Percentiles rank a stretch among this genome's conserved stretches.
phyloP scores from a whole-genome alignment of 2,888 invertebrate species.

The Brenthis hecate region DNA sequence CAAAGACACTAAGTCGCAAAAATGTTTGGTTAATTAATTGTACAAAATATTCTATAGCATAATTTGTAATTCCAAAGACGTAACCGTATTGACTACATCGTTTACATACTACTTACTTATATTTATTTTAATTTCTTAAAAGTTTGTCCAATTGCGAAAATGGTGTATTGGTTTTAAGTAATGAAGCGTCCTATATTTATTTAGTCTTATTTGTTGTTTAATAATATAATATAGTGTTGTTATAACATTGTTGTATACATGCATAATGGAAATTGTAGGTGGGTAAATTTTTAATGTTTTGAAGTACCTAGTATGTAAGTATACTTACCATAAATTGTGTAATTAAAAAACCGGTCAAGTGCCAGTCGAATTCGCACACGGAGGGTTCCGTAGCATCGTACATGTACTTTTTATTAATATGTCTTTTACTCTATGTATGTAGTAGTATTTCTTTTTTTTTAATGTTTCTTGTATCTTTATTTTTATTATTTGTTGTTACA shows the following conservation, averaged over 20 bases:
- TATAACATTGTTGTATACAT: constrained; percentile 1
- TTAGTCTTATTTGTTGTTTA: constrained; percentile 14
- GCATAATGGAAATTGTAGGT: not conserved
- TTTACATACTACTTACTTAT: constrained; percentile 10
- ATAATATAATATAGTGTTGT: constrained; percentile 8
- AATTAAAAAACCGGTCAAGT: too few species aligned
- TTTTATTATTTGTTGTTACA: too few species aligned
- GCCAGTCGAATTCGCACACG: too few species aligned
- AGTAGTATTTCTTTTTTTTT: too few species aligned
- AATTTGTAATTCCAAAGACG: constrained; percentile 1
- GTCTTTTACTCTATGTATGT: too few species aligned
- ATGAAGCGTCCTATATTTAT: constrained; percentile 14
- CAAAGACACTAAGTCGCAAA: too few species aligned
- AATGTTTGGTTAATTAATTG: constrained; percentile 2
- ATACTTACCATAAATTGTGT: not conserved
- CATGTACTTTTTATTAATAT: too few species aligned
- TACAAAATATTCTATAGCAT: constrained; percentile 1
- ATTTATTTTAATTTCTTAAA: constrained; percentile 31
- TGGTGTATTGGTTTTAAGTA: constrained; percentile 15
- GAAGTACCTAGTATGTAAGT: not conserved
- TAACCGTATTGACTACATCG: constrained; percentile 10
- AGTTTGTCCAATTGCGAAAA: constrained; percentile 27
- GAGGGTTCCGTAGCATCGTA: too few species aligned
- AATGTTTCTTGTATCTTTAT: too few species aligned
- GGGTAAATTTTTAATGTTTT: not conserved